These are phyloP conservation scores for Drosophila greeni DNA, from an alignment of 2,888 invertebrate genomes.

Conservation along the genomic window DNA sequence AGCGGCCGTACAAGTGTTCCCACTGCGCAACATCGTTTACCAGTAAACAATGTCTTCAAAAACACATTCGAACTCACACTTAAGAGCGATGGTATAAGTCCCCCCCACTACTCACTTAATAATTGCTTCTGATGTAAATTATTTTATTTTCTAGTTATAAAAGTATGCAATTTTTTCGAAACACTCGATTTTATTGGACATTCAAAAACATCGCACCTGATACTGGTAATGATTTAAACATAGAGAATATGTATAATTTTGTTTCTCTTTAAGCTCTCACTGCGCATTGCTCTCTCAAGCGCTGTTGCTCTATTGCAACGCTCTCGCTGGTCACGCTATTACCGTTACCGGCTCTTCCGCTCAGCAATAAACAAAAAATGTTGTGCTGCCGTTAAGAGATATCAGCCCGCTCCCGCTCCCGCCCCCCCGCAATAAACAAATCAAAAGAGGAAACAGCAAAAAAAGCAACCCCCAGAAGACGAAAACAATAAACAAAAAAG, in stretches of 20 bases:
- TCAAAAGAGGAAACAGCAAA: constrained; percentile 35
- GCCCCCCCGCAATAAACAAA: constrained; percentile 60
- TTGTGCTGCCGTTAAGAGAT: constrained; percentile 39
- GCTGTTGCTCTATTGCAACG: constrained; percentile 18
- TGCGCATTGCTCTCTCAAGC: constrained; percentile 15
- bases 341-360: constrained; percentile 53
- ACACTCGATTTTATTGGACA: background rate
- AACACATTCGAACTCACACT: background rate
- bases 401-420: constrained; percentile 40
- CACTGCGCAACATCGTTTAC: background rate
- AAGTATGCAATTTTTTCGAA: background rate
- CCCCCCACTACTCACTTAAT: background rate
- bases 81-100: background rate
- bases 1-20: background rate
- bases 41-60: accelerated
- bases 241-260: background rate
- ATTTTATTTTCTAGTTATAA: background rate
- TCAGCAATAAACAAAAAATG: constrained; percentile 55
- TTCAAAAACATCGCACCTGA: background rate
- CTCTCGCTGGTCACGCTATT: background rate
- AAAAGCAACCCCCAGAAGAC: background rate
- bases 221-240: background rate
- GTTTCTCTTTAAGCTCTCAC: constrained; percentile 4
- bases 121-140: no score
- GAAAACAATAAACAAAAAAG: constrained; percentile 12